Conservation (phyloP, 2,797 vertebrate genomes). For the Myripristis jacobus region DNA sequence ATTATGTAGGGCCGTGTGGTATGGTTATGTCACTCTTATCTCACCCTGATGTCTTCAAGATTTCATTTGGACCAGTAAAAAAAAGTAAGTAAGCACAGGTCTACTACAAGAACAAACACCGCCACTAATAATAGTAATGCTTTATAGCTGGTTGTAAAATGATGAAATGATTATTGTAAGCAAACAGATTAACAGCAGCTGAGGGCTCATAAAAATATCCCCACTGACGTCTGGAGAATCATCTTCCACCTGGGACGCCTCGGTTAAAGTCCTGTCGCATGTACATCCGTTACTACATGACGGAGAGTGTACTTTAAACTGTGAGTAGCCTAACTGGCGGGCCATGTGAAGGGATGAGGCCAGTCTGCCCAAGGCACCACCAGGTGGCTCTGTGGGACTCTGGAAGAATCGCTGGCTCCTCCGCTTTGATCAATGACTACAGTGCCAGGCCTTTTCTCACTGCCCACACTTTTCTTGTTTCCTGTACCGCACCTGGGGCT, state of each 20-base stretch:
- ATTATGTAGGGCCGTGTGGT: too few species aligned
- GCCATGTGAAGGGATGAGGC: neutral
- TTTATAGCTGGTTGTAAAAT: neutral
- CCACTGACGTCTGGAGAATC: neutral
- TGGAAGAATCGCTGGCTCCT: neutral
- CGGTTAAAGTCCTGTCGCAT: too few species aligned
- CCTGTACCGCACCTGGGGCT: conserved; percentile 30
- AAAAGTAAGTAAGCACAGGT: too few species aligned
- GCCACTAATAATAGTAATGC: too few species aligned
- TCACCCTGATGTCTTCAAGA: too few species aligned
- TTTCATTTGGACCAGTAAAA: too few species aligned
- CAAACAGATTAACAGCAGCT: neutral
- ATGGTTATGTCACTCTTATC: too few species aligned
- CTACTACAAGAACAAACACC: too few species aligned
- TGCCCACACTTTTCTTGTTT: conserved; percentile 58
- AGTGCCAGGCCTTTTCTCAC: neutral
- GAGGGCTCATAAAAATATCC: neutral
- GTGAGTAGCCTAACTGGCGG: neutral
- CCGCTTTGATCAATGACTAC: neutral
- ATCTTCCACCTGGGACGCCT: neutral
- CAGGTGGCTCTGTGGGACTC: conserved; percentile 52
- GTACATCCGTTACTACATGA: neutral
- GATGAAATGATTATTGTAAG: neutral
- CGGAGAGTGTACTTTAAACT: too few species aligned
- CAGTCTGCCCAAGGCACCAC: conserved; percentile 25